These are phyloP conservation scores for Ptyas mucosa DNA, from an alignment of 2,113 vertebrate species.

Conservation along the genomic window DNA sequence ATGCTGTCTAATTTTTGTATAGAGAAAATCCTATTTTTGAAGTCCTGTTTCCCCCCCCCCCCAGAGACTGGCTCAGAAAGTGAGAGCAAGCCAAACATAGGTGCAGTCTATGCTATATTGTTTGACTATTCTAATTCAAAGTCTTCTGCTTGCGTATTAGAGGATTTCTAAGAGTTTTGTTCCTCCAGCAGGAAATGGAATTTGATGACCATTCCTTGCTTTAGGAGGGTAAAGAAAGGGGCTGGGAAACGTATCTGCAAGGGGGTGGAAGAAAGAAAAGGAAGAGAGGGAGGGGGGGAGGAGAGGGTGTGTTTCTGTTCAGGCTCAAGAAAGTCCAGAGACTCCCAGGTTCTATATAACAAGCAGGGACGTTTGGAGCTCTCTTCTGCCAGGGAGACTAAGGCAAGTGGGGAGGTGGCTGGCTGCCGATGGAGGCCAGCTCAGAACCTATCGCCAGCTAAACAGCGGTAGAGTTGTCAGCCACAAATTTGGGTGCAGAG, in stretches of 20 bases:
- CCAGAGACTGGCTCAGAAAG: not conserved
- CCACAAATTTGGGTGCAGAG: not conserved
- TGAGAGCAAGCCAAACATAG: not conserved
- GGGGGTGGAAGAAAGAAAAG: not conserved
- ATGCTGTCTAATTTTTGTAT: not conserved
- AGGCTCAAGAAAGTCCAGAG: not conserved
- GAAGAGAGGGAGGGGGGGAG: not conserved
- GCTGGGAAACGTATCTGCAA: constrained; percentile 11
- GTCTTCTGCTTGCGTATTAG: not conserved
- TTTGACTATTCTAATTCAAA: not conserved
- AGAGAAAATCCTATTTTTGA: not conserved
- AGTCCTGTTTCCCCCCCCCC: not conserved
- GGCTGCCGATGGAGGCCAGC: not conserved
- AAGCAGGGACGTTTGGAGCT: not conserved
- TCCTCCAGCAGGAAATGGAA: constrained; percentile 14
- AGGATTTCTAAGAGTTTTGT: not conserved
- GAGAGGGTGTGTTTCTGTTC: not conserved
- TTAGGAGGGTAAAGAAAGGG: constrained; percentile 26
- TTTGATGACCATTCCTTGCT: not conserved
- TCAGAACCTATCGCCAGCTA: not conserved
- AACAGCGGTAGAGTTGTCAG: not conserved
- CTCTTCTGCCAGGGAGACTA: not conserved
- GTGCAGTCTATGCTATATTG: not conserved
- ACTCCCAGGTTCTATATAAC: not conserved
- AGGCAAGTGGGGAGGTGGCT: not conserved